A percentile compares a stretch with the other conserved stretches of the same genome.
Evolutionary conservation across 2,113 vertebrate genomes (phyloP).

Genomic region (Clinocottus analis): DNA sequence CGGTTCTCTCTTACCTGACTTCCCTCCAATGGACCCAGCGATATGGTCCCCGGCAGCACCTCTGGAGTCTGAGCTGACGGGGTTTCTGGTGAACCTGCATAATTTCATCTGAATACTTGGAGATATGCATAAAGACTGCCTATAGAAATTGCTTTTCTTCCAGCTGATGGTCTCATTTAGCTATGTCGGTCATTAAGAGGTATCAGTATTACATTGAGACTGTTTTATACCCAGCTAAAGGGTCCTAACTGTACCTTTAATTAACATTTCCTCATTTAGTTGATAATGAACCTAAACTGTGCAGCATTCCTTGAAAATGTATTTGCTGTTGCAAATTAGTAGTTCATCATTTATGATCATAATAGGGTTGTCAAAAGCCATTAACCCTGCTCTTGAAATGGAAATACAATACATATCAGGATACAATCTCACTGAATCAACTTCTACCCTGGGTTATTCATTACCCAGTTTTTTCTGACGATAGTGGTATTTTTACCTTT

Average conservation of each 20-base stretch:
- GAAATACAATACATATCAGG: neutral
- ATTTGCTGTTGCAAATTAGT: neutral
- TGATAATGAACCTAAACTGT: neutral
- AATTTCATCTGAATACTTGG: no score
- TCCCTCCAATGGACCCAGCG: no score
- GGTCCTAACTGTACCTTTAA: neutral
- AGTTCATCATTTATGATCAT: neutral
- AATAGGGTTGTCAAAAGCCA: neutral
- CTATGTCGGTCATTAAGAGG: neutral
- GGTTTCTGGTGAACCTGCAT: no score
- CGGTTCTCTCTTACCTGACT: no score
- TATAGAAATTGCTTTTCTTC: no score
- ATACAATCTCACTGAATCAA: neutral
- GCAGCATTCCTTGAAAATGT: neutral
- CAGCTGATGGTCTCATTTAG: no score
- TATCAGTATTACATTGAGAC: neutral
- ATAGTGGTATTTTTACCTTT: conserved; percentile 38
- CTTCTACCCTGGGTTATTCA: neutral
- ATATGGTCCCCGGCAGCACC: no score
- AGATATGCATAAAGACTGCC: no score
- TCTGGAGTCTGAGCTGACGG: no score
- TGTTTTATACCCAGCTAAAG: neutral
- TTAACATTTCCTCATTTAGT: neutral
- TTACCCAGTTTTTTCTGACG: neutral
- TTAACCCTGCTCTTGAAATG: neutral